Base-by-base conservation (phyloP, 2,797 vertebrate species). In the Notolabrus celidotus region DNA sequence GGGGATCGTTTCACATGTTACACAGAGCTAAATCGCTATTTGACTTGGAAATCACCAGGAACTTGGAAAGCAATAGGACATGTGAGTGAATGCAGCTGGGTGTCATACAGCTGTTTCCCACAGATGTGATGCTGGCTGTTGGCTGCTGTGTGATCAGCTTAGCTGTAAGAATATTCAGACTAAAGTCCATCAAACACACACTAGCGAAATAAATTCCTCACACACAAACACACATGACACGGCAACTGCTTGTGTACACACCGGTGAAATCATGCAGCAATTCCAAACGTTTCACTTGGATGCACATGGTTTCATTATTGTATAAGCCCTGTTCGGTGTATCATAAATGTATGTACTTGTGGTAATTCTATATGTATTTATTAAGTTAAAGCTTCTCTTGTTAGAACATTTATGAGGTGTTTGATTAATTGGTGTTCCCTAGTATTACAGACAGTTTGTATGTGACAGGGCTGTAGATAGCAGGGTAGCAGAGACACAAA, bases 101-200 rank as follows among this genome's bases (percentile, higher is more conserved):
- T 74, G 33, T 59, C 69, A 67, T 38, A 23, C 69, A 81, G 75
- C 55, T 75, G 67, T 69, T 74, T 64, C 19, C 61, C 67, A 65
- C 54, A 71, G 36, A 81, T 67, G 70, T 38, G 58, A 51, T 27
- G 36, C 25, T 31, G 46, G 39, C 41, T 29, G 19, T 57, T 7
- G 20, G 36, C 9, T 54, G 50, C 67, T 57, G 60, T 74, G 59
- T 25, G 27, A 52, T 67, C 39, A 50, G 43, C 36, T 11, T 36
- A 56, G 10, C 19, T 33, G 5, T 43, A 47, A 41, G 39, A 69
- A 46, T 23, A 22, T 29, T 61, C 3, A 53, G 2, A 39, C 34
- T 42, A 45, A 22, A 71, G 46, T 50, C 52, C 17, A 22, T 12
- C 33, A 27, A 27, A 61, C 23, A 16, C 38, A 33, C 12, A 31